Evolutionary conservation across 2,797 vertebrate genomes (phyloP).

Genomic region (Cirrhinus mrigala): DNA sequence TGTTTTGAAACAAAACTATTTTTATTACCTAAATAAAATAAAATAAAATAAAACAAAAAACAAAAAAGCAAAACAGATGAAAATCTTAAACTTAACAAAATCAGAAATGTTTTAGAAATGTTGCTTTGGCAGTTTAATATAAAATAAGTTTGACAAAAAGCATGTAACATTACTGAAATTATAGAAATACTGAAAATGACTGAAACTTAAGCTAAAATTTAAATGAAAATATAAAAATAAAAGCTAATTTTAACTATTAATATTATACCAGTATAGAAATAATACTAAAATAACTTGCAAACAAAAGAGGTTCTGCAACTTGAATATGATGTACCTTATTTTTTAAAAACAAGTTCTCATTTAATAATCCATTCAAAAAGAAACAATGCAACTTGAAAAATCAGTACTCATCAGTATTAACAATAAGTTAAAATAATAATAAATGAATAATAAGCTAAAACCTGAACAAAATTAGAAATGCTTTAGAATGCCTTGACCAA

Average conservation of each 20-base stretch:
- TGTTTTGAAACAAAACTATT: background rate
- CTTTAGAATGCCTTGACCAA: background rate
- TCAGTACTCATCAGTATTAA: background rate
- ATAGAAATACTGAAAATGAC: too few species aligned
- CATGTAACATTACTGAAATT: too few species aligned
- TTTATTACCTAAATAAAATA: background rate
- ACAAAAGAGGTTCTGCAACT: background rate
- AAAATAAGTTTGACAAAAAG: too few species aligned
- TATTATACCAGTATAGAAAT: background rate
- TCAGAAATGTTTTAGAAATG: too few species aligned
- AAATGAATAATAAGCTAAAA: background rate
- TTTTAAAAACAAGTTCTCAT: too few species aligned
- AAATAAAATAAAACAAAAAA: too few species aligned
- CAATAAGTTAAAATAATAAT: background rate
- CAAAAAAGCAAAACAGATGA: too few species aligned
- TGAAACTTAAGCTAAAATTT: background rate
- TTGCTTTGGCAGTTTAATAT: too few species aligned
- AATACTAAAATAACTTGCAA: background rate
- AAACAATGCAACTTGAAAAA: too few species aligned
- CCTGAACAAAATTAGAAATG: background rate
- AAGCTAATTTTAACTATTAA: background rate
- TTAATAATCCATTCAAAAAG: too few species aligned
- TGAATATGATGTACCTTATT: background rate
- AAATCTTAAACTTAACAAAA: too few species aligned
- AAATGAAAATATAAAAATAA: background rate